A percentile compares a stretch with the other conserved stretches of the same genome.
Evolutionary conservation across 2,797 vertebrate species (phyloP).

Genomic region (Megalops cyprinoides): DNA sequence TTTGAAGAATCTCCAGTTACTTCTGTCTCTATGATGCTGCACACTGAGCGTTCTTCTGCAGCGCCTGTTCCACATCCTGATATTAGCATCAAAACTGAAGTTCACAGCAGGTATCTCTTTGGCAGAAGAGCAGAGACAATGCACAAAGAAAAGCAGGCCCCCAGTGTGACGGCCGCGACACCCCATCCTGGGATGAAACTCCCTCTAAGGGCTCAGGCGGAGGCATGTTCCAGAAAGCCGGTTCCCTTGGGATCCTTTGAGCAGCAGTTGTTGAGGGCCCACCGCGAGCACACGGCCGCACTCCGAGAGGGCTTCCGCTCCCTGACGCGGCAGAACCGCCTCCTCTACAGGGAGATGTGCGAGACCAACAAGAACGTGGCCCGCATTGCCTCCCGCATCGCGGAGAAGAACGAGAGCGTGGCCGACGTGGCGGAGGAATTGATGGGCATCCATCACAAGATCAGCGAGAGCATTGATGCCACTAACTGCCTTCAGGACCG

Average conservation of each 20-base stretch:
- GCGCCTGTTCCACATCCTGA: conserved; percentile 6
- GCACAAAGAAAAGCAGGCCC: not conserved
- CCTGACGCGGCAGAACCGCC: conserved; percentile 36
- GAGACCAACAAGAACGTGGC: conserved; percentile 40
- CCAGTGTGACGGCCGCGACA: not conserved
- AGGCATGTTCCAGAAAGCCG: conserved; percentile 3
- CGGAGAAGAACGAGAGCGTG: conserved; percentile 34
- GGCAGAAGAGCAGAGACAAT: not conserved
- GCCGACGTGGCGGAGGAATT: conserved; percentile 35
- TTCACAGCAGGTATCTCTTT: conserved; percentile 11
- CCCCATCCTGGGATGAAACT: conserved; percentile 17
- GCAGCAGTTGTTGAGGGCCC: conserved; percentile 38
- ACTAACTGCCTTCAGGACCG: conserved; percentile 38
- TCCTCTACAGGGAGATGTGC: conserved; percentile 40
- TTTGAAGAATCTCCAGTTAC: conserved; percentile 20
- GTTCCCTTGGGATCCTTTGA: conserved; percentile 28
- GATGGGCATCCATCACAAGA: conserved; percentile 38
- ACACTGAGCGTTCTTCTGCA: conserved; percentile 11
- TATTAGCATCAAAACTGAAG: conserved; percentile 23
- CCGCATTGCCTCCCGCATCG: conserved; percentile 28
- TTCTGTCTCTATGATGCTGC: not conserved
- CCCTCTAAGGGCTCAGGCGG: conserved; percentile 3
- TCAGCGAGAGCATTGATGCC: conserved; percentile 29
- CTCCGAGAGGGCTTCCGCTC: conserved; percentile 38
- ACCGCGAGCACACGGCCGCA: conserved; percentile 36